Evolutionary conservation across 2,797 vertebrate genomes (phyloP), one percentile per base, ranked within the genome.

Genomic region (Capromys pilorides): DNA sequence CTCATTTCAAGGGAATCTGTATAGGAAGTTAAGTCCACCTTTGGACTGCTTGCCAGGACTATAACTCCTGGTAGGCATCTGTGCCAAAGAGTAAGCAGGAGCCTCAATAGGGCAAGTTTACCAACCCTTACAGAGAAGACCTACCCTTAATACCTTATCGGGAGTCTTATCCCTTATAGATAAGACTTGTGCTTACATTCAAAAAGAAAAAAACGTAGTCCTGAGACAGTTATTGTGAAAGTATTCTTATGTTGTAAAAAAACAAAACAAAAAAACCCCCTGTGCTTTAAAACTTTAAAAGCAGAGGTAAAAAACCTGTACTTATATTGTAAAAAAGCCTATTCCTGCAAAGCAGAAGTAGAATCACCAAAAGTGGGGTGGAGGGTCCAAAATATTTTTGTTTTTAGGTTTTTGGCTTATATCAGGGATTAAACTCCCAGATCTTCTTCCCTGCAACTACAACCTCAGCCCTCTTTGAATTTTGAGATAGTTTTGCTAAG

Each of bases 1-100:
- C 22, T 93, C 51, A 49, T 84, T 78, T 91, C 49, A 82, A 93
- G 66, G 66, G 41, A 91, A 93, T 45, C 45, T 33, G 94, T 75
- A 31, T 59, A 51, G 2, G 51, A 67, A 59, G 33, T 88, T 90
- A 78, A 64, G 39, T 21, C 45, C 45, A 75, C n/a, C 51, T 95
- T 31, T 85, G 61, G 75, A 77, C 11, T 87, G 39, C 36, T 11
- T 64, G 14, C 64, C 91, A 77, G 19, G 57, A 54, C 39, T 67
- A 22, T 24, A 88, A 5, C 24, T 31, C 73, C 49, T 6, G 12
- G 41, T 86, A 61, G 39, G 39, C 28, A 86, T 39, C 18, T 88
- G 33, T 41, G 7, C 13, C n/a, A 83, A 66, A 49, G 59, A 90
- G 62, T 94, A 92, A 45, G 2, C 18, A 87, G 19, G 77, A 8